A percentile compares a stretch with the other conserved stretches of the same genome.
These are phyloP conservation scores for Helicolenus hilgendorfi DNA, from an alignment of 2,797 vertebrate species.

Conservation along the genomic window DNA sequence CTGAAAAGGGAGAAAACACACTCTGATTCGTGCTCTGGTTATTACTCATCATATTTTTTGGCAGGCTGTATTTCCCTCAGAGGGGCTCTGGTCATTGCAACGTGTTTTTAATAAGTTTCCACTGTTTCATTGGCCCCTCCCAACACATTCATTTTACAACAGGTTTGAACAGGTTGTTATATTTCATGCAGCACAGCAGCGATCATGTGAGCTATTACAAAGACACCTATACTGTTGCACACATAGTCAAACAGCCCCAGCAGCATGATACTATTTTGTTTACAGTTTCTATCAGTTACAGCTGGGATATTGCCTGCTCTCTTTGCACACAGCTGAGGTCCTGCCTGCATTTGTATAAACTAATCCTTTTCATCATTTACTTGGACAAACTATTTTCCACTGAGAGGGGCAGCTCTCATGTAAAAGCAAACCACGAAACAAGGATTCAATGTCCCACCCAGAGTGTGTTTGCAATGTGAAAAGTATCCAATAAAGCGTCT, in stretches of 20 bases:
- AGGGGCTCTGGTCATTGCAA: conserved; percentile 1
- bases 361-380: not conserved
- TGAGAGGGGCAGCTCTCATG: not conserved
- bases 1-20: conserved; percentile 22
- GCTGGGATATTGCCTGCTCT: not conserved
- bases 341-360: conserved; percentile 7
- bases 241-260: not conserved
- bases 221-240: not conserved
- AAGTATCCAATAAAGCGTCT: not conserved
- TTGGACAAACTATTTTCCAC: conserved; percentile 2
- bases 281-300: not conserved
- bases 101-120: conserved; percentile 51
- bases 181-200: not conserved
- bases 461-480: not conserved
- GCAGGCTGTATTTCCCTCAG: conserved; percentile 22
- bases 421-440: not conserved
- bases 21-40: conserved; percentile 6
- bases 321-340: conserved; percentile 17
- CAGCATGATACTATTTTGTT: not conserved
- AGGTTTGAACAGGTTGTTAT: conserved; percentile 7
- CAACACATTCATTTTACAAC: not conserved
- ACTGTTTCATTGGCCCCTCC: conserved; percentile 6
- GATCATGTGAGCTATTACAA: not conserved
- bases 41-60: conserved; percentile 59
- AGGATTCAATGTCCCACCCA: not conserved